Conservation (phyloP, 2,797 vertebrate genomes). For the Hephaestus fuliginosus region DNA sequence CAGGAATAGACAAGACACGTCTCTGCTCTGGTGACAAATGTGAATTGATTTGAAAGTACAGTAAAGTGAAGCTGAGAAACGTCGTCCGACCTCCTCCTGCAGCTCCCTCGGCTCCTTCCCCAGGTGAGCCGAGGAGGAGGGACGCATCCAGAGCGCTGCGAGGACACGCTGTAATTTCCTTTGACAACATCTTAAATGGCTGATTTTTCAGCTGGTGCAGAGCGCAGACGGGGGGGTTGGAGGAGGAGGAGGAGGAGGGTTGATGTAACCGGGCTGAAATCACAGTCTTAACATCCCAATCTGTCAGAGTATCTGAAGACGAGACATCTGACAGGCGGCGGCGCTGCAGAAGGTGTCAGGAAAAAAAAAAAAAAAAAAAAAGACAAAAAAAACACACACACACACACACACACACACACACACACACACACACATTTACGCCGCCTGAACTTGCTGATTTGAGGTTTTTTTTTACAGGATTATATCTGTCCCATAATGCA, state of each 20-base stretch:
- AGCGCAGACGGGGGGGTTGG: background rate
- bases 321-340: conserved; percentile 65
- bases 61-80: conserved; percentile 44
- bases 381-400: conserved; percentile 39
- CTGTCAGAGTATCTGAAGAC: conserved; percentile 74
- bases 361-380: conserved; percentile 42
- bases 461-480: conserved; percentile 52
- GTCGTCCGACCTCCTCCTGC: conserved; percentile 54
- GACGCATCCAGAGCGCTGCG: conserved; percentile 22
- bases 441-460: conserved; percentile 62
- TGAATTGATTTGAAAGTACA: conserved; percentile 58
- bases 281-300: conserved; percentile 73
- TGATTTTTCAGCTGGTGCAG: conserved; percentile 22
- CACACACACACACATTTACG: conserved; percentile 19
- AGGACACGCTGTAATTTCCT: conserved; percentile 65
- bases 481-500: conserved; percentile 52
- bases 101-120: conserved; percentile 63
- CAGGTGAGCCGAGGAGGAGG: conserved; percentile 53
- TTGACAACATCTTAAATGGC: conserved; percentile 73
- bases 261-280: conserved; percentile 77
- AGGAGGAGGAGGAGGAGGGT: conserved; percentile 27
- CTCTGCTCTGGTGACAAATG: conserved; percentile 44
- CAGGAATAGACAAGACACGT: conserved; percentile 54
- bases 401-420: conserved; percentile 3
- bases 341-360: conserved; percentile 66